Base-by-base conservation (phyloP, 2,888 invertebrate genomes). In the Metopia argyrocephala region DNA sequence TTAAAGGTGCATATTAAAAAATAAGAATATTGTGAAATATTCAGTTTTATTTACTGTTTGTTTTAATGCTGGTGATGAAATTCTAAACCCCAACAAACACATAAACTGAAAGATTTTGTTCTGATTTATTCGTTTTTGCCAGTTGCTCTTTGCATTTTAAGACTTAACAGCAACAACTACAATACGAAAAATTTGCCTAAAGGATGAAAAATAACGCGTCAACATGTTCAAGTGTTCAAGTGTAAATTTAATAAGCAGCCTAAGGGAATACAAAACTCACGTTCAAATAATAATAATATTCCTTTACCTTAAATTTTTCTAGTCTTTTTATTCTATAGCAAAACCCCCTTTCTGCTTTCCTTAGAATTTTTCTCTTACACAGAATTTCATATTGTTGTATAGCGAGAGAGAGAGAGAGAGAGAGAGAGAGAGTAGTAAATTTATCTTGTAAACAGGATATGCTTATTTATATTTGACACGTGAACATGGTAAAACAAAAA, bases 191-290 rank as follows among this genome's bases (percentile, higher is more conserved):
- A 73, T 74, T 81, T 74, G 65, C 80, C 64, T 74, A n/a, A 74
- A 78, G 80, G 76, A 81, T 78, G 73, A 74, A 78, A 76, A 69
- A 81, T 78, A 81, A 78, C 78, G 78, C 81, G 81, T 81, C 81
- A 81, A 81, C 81, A 78, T 81, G 78, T 65, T 78, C 81, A 80
- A 80, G 80, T 80, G 76, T 80, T 80, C 80, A 74, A 78, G 82
- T 76, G 79, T 76, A 82, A 82, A 82, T 82, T 82, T 82, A 82
- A 82, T 82, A 76, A 82, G 76, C 79, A 79, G 82, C 82, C 82
- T 74, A 57, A 68, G 79, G 82, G 69, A 73, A 27, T 75, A 79
- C 65, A 76, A 59, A 66, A 65, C 73, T 78, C 78, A 65, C 64
- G 71, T 73, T 78, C 66, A 69, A 62, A 76, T 76, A 76, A 38